Percentiles rank a stretch among this genome's conserved stretches.
phyloP scores from a whole-genome alignment of 2,797 vertebrate genomes.

The Poeciliopsis paucimaculata region DNA sequence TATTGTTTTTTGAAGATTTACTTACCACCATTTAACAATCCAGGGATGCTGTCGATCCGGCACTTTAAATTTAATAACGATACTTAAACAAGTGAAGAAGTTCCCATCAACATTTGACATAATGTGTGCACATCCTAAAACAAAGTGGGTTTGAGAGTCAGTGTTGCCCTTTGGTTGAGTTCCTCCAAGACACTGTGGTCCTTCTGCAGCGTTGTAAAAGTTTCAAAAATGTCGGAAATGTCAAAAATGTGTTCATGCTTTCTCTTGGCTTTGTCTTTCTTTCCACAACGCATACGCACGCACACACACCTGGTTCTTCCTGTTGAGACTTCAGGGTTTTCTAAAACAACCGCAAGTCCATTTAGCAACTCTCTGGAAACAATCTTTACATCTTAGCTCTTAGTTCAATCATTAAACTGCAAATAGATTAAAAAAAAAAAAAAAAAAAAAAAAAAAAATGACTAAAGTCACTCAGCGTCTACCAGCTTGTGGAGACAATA shows the following conservation, averaged over 20 bases:
- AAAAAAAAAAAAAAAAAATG: conserved; percentile 6
- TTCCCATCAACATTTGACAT: conserved; percentile 1
- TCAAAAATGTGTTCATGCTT: conserved; percentile 7
- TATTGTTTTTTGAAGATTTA: conserved; percentile 15
- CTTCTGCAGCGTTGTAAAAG: conserved; percentile 10
- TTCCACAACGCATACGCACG: not conserved
- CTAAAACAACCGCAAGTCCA: conserved; percentile 22
- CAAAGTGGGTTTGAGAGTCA: not conserved
- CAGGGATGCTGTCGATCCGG: conserved; percentile 11
- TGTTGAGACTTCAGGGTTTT: conserved; percentile 12
- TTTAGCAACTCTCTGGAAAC: conserved; percentile 31
- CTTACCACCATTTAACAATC: conserved; percentile 23
- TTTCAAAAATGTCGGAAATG: not conserved
- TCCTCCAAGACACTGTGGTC: conserved; percentile 8
- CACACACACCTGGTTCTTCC: conserved; percentile 1
- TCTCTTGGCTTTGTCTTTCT: not conserved
- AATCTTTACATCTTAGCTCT: conserved; percentile 27
- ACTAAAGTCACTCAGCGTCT: conserved; percentile 56
- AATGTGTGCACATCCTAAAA: conserved; percentile 2
- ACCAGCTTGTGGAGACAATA: conserved; percentile 25
- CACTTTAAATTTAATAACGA: conserved; percentile 44
- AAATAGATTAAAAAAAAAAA: conserved; percentile 29
- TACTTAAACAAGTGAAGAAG: conserved; percentile 24
- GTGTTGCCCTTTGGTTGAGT: conserved; percentile 8
- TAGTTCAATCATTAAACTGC: conserved; percentile 33